These are phyloP conservation scores for Stegodyphus mimosarum DNA, from an alignment of 1,140 invertebrate genomes.

Conservation along the genomic window DNA sequence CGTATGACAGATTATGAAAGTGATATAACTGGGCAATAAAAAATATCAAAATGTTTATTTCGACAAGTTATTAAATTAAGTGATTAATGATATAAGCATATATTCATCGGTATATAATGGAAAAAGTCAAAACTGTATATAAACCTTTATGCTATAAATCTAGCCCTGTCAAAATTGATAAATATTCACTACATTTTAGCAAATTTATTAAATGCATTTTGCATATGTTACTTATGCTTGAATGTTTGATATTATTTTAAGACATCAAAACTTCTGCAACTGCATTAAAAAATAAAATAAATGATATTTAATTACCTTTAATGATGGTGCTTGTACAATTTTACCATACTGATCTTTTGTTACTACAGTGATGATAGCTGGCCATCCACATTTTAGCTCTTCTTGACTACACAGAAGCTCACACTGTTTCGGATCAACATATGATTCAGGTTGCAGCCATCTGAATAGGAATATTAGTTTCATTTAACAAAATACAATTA, in stretches of 20 bases:
- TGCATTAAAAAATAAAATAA: background rate
- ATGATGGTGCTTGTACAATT: conserved; percentile 82
- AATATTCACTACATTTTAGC: too few relatives aligned
- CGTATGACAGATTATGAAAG: background rate
- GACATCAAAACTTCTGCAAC: too few relatives aligned
- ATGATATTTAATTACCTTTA: conserved; percentile 76
- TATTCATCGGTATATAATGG: too few relatives aligned
- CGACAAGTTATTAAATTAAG: too few relatives aligned
- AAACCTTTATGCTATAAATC: too few relatives aligned
- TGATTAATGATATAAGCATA: too few relatives aligned
- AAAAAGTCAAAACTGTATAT: too few relatives aligned
- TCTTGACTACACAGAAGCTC: conserved; percentile 82
- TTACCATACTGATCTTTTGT: conserved; percentile 94
- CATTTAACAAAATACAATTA: background rate
- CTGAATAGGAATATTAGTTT: conserved; percentile 67
- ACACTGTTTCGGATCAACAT: conserved; percentile 88
- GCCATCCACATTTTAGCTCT: conserved; percentile 82
- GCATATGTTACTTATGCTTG: too few relatives aligned
- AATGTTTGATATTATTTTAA: too few relatives aligned
- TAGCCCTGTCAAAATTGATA: too few relatives aligned
- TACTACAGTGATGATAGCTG: conserved; percentile 82
- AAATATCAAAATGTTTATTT: too few relatives aligned
- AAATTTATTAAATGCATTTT: too few relatives aligned
- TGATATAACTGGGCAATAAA: background rate
- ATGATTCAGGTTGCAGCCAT: conserved; percentile 94